Percentiles rank a stretch among this genome's conserved stretches.
phyloP scores from a whole-genome alignment of 2,797 vertebrate genomes.

The Gephyroberyx darwinii region DNA sequence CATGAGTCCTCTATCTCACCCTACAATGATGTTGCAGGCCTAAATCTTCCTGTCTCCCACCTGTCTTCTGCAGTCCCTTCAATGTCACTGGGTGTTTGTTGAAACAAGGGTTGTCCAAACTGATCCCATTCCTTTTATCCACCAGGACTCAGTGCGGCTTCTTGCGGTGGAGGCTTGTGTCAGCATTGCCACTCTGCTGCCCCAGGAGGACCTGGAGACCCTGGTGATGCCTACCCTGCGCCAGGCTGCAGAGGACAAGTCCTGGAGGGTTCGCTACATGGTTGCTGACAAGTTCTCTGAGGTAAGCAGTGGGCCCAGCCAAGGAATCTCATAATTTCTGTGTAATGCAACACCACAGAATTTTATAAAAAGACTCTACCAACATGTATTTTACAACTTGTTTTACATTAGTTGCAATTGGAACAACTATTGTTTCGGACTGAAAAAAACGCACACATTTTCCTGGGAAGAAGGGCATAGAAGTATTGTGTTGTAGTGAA shows the following conservation, averaged over 20 bases:
- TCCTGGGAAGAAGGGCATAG: too few relatives aligned
- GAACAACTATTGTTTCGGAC: too few relatives aligned
- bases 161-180: slow-evolving; percentile 92
- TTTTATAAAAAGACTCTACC: too few relatives aligned
- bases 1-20: background rate
- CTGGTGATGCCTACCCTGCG: slow-evolving; percentile 90
- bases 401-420: too few relatives aligned
- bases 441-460: too few relatives aligned
- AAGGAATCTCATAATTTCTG: too few relatives aligned
- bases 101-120: background rate
- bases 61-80: background rate
- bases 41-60: background rate
- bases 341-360: too few relatives aligned
- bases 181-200: slow-evolving; percentile 88
- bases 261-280: slow-evolving; percentile 91
- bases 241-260: slow-evolving; percentile 89
- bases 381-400: too few relatives aligned
- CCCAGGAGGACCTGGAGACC: slow-evolving; percentile 89
- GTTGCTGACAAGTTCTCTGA: slow-evolving; percentile 91
- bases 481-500: too few relatives aligned
- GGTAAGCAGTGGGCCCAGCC: slow-evolving; percentile 62
- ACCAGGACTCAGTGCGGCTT: slow-evolving; percentile 89
- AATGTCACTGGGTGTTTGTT: background rate
- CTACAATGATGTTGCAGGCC: background rate
- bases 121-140: slow-evolving; percentile 12